These are phyloP conservation scores for Jacana jacana DNA, from an alignment of 2,113 vertebrate species.

Conservation along the genomic window DNA sequence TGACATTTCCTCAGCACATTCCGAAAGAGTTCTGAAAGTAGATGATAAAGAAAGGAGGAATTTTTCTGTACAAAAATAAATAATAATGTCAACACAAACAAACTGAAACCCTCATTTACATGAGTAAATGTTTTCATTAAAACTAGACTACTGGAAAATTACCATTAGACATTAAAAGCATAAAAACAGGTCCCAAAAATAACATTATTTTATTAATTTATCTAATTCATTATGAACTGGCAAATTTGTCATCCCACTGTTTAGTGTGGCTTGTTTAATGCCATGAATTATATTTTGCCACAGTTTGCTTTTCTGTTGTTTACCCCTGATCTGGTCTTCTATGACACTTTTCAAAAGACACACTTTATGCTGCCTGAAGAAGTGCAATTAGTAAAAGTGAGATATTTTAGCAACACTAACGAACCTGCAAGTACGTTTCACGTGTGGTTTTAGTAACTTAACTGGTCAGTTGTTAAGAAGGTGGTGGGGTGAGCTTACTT, in stretches of 20 bases:
- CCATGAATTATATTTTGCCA: background rate
- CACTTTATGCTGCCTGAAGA: background rate
- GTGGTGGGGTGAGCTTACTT: background rate
- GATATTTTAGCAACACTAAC: background rate
- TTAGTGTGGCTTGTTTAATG: background rate
- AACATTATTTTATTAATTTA: constrained; percentile 59
- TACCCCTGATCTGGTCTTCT: background rate
- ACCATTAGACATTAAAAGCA: constrained; percentile 56
- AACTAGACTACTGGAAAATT: constrained; percentile 68
- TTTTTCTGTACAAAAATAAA: constrained; percentile 64
- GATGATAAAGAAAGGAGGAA: constrained; percentile 39
- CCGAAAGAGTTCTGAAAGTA: constrained; percentile 60
- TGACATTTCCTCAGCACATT: constrained; percentile 58
- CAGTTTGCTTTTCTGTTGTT: background rate
- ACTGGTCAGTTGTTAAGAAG: background rate
- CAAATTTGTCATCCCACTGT: background rate
- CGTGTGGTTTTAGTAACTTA: background rate
- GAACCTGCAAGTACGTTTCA: background rate
- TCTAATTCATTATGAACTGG: constrained; percentile 37
- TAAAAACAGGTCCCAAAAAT: constrained; percentile 40
- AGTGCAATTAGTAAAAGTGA: background rate
- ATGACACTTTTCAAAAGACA: background rate
- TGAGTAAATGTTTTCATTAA: constrained; percentile 75
- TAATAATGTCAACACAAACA: constrained; percentile 56
- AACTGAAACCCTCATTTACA: constrained; percentile 67